Evolutionary conservation across 2,797 vertebrate species (phyloP), one percentile per base, ranked within the genome.

Genomic region (Onychomys torridus): DNA sequence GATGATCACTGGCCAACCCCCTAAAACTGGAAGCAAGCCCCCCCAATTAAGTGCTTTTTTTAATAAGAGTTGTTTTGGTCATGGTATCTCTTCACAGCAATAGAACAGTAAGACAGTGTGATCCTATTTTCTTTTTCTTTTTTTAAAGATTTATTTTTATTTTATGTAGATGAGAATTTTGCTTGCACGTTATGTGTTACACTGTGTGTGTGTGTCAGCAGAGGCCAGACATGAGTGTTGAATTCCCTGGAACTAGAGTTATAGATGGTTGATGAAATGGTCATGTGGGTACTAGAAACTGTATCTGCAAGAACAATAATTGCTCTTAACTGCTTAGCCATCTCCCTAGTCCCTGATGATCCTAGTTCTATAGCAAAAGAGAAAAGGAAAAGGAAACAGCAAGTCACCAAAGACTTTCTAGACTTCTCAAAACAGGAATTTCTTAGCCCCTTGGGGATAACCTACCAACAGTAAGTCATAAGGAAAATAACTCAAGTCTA

Each of bases 391-490:
- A 67, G 34, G 87, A 95, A 91, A 97, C 40, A 97, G 91, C 83
- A 76, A 85, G 40, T 90, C 49, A 96, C 65, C 84, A 65, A 89
- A 95, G 87, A 67, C 57, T 94, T 93, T 90, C n/a, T 83, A 90
- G 78, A 79, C 91, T 93, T 97, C 93, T 93, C 79, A 83, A 77
- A 95, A 95, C 69, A 92, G 89, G 81, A 96, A 92, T 96, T 96
- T 96, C 96, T 96, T 83, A 96, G 90, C 49, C 88, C 61, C 55
- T 59, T 85, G 97, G 96, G 90, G 95, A 93, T 93, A 97, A 95
- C 55, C 93, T 90, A 95, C 89, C 83, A 96, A 89, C 17, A 83
- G 67, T 40, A 86, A 96, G 87, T 96, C 90, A 94, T 81, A 90
- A 90, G 65, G n/a, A 81, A 94, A 95, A 93, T 10, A 27, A 73